Evolutionary conservation across 2,888 invertebrate species (phyloP).

Genomic region (Aricia artaxerxes): DNA sequence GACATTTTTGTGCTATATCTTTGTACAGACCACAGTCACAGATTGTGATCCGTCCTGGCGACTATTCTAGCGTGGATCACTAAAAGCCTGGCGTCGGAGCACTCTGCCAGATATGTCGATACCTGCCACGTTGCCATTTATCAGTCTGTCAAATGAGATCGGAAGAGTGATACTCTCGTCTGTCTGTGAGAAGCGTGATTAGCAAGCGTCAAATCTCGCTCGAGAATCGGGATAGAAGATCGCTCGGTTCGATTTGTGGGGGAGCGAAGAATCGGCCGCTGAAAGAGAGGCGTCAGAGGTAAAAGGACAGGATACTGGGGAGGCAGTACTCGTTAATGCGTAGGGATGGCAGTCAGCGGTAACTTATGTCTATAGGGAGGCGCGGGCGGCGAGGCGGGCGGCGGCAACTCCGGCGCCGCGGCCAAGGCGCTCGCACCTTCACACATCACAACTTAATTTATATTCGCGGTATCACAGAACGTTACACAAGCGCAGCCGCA

Average conservation of each 20-base stretch:
- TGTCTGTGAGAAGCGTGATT: conserved; percentile 39
- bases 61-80: conserved; percentile 62
- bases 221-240: conserved; percentile 44
- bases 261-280: conserved; percentile 57
- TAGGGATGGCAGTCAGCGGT: conserved; percentile 72
- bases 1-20: conserved; percentile 78
- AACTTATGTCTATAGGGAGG: conserved; percentile 75
- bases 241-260: conserved; percentile 47
- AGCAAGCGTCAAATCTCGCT: conserved; percentile 42
- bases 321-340: conserved; percentile 70
- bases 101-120: conserved; percentile 51
- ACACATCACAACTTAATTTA: conserved; percentile 84
- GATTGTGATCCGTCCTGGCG: conserved; percentile 58
- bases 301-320: conserved; percentile 57
- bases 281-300: conserved; percentile 53
- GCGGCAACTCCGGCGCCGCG: conserved; percentile 68
- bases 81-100: conserved; percentile 48
- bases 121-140: conserved; percentile 55
- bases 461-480: conserved; percentile 86
- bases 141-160: conserved; percentile 33
- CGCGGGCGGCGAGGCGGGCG: conserved; percentile 71
- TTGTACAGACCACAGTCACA: conserved; percentile 53
- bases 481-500: conserved; percentile 76
- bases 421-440: conserved; percentile 73
- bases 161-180: conserved; percentile 24